Percentiles rank a stretch among this genome's conserved stretches.
Conservation (phyloP, 2,888 invertebrate genomes). For the Coronaproctus castanopsis region DNA sequence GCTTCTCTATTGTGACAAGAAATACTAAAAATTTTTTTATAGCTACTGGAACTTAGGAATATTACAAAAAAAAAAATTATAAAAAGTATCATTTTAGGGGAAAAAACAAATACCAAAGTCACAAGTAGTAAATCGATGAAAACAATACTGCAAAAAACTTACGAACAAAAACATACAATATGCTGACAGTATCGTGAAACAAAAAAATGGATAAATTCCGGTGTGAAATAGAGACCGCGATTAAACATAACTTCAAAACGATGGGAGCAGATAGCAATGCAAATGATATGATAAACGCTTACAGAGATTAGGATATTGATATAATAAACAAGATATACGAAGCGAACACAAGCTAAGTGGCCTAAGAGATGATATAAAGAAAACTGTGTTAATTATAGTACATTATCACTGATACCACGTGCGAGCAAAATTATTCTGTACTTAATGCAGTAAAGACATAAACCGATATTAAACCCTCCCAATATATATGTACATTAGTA, state of each 20-base stretch:
- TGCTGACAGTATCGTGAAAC: neutral
- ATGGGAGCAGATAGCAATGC: too few species aligned
- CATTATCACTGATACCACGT: neutral
- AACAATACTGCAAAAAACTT: neutral
- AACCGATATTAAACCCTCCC: neutral
- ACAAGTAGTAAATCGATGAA: neutral
- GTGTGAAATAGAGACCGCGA: neutral
- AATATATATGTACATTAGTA: neutral
- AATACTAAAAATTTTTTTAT: too few species aligned
- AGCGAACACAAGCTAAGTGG: too few species aligned
- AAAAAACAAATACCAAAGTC: neutral
- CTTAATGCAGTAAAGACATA: neutral
- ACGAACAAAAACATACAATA: neutral
- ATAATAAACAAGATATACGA: too few species aligned
- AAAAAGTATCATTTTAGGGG: too few species aligned
- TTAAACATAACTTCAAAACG: neutral
- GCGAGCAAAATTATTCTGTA: neutral
- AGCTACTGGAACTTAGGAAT: too few species aligned
- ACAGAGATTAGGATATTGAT: too few species aligned
- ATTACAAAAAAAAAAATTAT: too few species aligned
- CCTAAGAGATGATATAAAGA: neutral
- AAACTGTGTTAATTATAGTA: neutral
- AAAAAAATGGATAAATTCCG: neutral
- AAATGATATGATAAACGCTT: too few species aligned
- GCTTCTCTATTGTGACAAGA: too few species aligned